Evolutionary conservation across 2,797 vertebrate genomes (phyloP).

Genomic region (Amniataba percoides): DNA sequence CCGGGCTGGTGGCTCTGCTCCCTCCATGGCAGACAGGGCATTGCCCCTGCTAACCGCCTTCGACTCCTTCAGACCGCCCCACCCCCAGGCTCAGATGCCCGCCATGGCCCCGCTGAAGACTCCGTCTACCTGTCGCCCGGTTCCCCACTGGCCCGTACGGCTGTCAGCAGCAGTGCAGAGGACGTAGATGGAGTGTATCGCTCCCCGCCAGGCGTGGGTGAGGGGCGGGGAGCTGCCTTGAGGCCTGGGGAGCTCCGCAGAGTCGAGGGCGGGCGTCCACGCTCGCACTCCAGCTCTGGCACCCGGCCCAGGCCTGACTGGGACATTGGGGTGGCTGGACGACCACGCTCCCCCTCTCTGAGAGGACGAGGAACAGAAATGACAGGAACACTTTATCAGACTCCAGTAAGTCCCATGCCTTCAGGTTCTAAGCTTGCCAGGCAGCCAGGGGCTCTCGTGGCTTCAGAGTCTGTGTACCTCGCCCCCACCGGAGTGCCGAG

Average conservation of each 20-base stretch:
- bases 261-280: slow-evolving; percentile 76
- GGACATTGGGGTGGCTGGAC: slow-evolving; percentile 76
- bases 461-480: slow-evolving; percentile 83
- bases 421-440: slow-evolving; percentile 65
- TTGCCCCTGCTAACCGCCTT: slow-evolving; percentile 93
- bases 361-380: slow-evolving; percentile 79
- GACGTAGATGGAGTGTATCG: slow-evolving; percentile 82
- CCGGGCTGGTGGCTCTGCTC: slow-evolving; percentile 94
- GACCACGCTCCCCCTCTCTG: slow-evolving; percentile 85
- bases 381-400: slow-evolving; percentile 81
- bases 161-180: slow-evolving; percentile 59
- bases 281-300: slow-evolving; percentile 84
- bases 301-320: slow-evolving; percentile 84
- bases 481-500: slow-evolving; percentile 77
- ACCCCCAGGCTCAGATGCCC: slow-evolving; percentile 58
- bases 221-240: slow-evolving; percentile 67
- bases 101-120: slow-evolving; percentile 75
- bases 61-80: slow-evolving; percentile 87
- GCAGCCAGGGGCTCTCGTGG: slow-evolving; percentile 66
- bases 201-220: slow-evolving; percentile 74
- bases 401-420: slow-evolving; percentile 72
- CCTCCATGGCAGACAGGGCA: slow-evolving; percentile 92
- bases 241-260: slow-evolving; percentile 80
- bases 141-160: slow-evolving; percentile 50
- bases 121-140: slow-evolving; percentile 79